Base-by-base conservation (phyloP, 2,888 invertebrate genomes). In the Eupithecia dodoneata region DNA sequence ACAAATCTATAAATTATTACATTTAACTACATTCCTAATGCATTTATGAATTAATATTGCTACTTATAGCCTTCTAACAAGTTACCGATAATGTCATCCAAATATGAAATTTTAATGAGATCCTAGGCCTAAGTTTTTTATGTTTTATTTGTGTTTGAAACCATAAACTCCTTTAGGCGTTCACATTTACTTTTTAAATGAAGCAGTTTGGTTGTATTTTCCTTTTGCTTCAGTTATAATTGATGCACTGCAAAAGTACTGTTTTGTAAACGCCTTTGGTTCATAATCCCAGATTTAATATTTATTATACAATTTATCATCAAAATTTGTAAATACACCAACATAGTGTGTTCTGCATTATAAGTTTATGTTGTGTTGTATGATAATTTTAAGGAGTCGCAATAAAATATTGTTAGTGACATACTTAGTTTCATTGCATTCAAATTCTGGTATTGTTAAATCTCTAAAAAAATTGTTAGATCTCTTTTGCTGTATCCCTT, bases 361-460 rank as follows among this genome's bases (percentile, higher is more conserved):
- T 89, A 85, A 78, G 71, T 72, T 76, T 86, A 88, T 88, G 87
- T 90, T 89, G 88, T 90, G 90, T 89, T 88, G 89, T 90, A 89
- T 85, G 85, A 84, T 88, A 88, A 89, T 83, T 89, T 85, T 90
- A 90, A 89, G 89, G 85, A 89, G 88, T 90, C 91, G 90, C 90
- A 90, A 91, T 90, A 88, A 91, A 91, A 91, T 90, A 90, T 88
- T 91, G 91, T 91, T 91, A 91, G 90, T 89, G 86, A 90, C 86
- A 85, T 81, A 82, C 70, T 75, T 80, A 79, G 76, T 77, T 85
- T 81, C 79, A 85, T 82, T 84, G 77, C 18, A 9, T 59, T 9
- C 7, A n/a, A 55, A 55, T 13, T n/a, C 55, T 49, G 13, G 12
- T n/a, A n/a, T n/a, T n/a, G n/a, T n/a, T n/a, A n/a, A n/a, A n/a